Base-by-base conservation (phyloP, 2,113 vertebrate species). In the Tragelaphus imberbis region DNA sequence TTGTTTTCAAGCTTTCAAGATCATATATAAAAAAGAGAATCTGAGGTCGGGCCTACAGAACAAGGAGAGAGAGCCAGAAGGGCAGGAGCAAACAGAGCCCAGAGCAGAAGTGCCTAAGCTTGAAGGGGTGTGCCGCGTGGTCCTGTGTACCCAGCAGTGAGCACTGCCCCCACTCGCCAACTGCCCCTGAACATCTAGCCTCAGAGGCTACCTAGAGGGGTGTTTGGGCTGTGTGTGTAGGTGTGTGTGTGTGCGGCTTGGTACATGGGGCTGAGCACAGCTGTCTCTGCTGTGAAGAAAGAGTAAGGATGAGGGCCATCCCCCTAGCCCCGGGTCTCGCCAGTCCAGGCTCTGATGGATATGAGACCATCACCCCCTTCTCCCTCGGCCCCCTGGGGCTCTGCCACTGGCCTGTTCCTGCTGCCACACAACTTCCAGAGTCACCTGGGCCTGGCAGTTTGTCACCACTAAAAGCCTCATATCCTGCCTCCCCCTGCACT, bases 401-500 rank as follows among this genome's bases (percentile, higher is more conserved):
- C 58, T 49, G 55, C 71, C 10, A 0, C 7, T 28, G 68, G 65
- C 21, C 77, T 59, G 19, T 9, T 82, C 80, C 80, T 85, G 71
- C 94, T 49, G 16, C 12, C 27, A 30, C 84, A 77, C 90, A 77
- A 47, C 84, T 63, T 95, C 63, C 90, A 63, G 79, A 91, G 93
- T 55, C 68, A 91, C 94, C 88, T 36, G 84, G 97, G 94, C 89
- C 96, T 95, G 97, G 97, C 93, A 95, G 96, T 95, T 96, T 96
- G 97, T 98, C 97, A 97, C 97, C 94, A 97, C 95, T 97, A 96
- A 98, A 93, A 97, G 95, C 91, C 89, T 97, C 91, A 63, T 30
- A 79, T 93, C 93, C 87, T 63, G 91, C 59, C 94, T 97, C 86
- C 93, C 86, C 89, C 92, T 93, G 93, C 90, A 95, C 97, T 95